Conservation (phyloP, 2,113 vertebrate species). For the Melanerpes formicivorus region DNA sequence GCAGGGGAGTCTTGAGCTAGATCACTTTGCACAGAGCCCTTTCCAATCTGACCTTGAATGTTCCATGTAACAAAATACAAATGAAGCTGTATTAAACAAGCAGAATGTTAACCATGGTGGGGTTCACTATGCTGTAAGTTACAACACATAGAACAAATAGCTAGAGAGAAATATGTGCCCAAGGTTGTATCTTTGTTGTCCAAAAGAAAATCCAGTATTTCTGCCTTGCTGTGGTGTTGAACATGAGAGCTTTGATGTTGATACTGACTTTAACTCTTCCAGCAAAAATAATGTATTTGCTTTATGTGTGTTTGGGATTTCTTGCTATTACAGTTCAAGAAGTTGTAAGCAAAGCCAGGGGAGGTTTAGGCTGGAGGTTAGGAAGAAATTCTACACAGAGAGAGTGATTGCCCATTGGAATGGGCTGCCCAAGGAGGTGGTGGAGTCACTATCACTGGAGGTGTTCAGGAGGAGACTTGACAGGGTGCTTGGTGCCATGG, state of each 20-base stretch:
- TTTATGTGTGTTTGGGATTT: background rate
- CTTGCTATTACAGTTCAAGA: background rate
- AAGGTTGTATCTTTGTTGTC: background rate
- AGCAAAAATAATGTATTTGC: background rate
- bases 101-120: background rate
- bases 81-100: background rate
- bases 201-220: background rate
- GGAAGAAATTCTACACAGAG: no score
- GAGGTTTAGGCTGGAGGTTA: no score
- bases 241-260: background rate
- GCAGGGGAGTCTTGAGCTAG: background rate
- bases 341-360: background rate
- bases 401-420: no score
- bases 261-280: background rate
- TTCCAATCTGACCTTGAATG: rapidly evolving
- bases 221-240: background rate
- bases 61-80: background rate
- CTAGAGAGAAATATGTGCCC: background rate
- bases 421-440: no score
- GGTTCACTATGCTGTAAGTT: no score
- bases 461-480: no score
- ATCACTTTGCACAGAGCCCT: background rate
- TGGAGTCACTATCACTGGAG: no score
- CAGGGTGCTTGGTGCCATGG: no score
- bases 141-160: background rate